A percentile compares a stretch with the other conserved stretches of the same genome.
phyloP scores from a whole-genome alignment of 2,888 invertebrate genomes.

The Sabatieria punctata region DNA sequence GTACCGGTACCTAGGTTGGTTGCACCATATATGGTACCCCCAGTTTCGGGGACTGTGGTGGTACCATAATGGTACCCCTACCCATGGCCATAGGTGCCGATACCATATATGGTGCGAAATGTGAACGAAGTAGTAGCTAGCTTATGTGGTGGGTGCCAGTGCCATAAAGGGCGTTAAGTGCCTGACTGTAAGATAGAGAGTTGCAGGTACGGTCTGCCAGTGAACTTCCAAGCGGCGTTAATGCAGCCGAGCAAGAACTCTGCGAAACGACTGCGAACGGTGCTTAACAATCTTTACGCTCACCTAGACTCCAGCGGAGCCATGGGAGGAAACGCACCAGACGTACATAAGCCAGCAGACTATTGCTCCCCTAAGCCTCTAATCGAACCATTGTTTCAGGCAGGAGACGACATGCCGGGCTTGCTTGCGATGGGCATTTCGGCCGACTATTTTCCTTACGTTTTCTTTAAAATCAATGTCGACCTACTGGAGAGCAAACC shows the following conservation, averaged over 20 bases:
- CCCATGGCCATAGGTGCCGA: too few species aligned
- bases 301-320: constrained; percentile 88
- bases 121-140: too few species aligned
- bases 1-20: too few species aligned
- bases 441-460: constrained; percentile 92
- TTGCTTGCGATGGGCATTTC: constrained; percentile 64
- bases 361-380: not conserved
- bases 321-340: not conserved
- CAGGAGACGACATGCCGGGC: constrained; percentile 88
- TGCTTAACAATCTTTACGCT: constrained; percentile 70
- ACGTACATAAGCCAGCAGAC: not conserved
- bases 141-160: too few species aligned
- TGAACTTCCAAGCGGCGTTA: constrained; percentile 94
- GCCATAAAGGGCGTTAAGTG: too few species aligned
- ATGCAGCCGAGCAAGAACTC: constrained; percentile 80
- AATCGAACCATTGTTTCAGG: constrained; percentile 25
- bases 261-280: constrained; percentile 67
- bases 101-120: too few species aligned
- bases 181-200: too few species aligned
- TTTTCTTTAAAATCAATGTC: constrained; percentile 71
- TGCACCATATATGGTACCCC: too few species aligned
- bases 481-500: constrained; percentile 18
- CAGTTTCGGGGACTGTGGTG: too few species aligned
- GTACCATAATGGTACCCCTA: too few species aligned
- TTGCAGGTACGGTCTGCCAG: constrained; percentile 85